Conservation (phyloP, 2,113 vertebrate species). For the Spea multiplicata region DNA sequence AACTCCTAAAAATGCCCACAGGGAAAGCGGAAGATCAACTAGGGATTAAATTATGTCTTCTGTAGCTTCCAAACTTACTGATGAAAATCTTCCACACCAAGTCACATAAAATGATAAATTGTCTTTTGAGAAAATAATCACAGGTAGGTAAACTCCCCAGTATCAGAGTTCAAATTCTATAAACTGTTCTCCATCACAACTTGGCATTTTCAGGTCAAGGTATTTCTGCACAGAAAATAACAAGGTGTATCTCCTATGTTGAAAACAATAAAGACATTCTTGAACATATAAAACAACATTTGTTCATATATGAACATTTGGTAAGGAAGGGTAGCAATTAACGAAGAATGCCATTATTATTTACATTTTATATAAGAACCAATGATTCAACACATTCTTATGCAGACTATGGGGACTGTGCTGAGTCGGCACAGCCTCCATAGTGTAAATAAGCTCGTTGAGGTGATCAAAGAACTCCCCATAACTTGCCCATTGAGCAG, state of each 20-base stretch:
- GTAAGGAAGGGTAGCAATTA: no score
- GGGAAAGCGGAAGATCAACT: constrained; percentile 12
- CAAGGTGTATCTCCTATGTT: background rate
- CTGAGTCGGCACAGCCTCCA: no score
- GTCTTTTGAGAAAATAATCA: constrained; percentile 40
- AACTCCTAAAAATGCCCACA: constrained; percentile 25
- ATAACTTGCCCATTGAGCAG: no score
- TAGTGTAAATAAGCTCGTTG: no score
- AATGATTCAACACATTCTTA: background rate
- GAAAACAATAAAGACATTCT: background rate
- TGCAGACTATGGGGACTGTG: no score
- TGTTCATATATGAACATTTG: no score
- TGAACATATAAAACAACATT: no score
- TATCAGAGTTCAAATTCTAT: constrained; percentile 34
- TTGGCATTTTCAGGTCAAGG: constrained; percentile 42
- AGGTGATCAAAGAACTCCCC: no score
- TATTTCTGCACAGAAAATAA: constrained; percentile 23
- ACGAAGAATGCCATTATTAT: no score
- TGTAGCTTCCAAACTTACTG: constrained; percentile 12
- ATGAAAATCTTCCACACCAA: constrained; percentile 21
- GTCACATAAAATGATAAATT: constrained; percentile 32
- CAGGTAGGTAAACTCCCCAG: constrained; percentile 13
- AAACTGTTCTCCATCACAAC: constrained; percentile 25
- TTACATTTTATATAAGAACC: background rate
- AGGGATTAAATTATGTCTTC: constrained; percentile 31